Evolutionary conservation across 2,888 invertebrate genomes (phyloP).

Genomic region (Criorhina ranunculi): DNA sequence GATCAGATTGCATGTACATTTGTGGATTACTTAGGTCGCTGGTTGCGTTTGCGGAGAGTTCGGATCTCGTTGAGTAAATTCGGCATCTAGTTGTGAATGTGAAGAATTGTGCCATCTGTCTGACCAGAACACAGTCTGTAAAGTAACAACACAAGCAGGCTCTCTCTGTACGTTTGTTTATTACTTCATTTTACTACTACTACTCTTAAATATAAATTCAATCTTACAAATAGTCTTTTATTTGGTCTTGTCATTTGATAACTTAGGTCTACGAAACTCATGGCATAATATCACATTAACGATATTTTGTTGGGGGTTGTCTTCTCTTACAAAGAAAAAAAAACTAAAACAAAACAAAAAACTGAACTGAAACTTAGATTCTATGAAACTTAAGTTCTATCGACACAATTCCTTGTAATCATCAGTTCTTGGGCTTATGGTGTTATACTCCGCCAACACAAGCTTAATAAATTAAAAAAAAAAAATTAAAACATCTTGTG

Average conservation of each 20-base stretch:
- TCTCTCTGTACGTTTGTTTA: too few species aligned
- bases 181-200: not conserved
- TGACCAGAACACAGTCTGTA: too few species aligned
- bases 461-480: constrained; percentile 21
- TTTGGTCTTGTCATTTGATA: constrained; percentile 51
- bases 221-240: constrained; percentile 32
- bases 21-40: too few species aligned
- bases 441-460: not conserved
- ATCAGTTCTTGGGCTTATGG: constrained; percentile 25
- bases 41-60: too few species aligned
- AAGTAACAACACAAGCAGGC: too few species aligned
- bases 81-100: too few species aligned
- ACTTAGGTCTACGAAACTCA: constrained; percentile 50
- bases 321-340: not conserved
- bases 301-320: constrained; percentile 23
- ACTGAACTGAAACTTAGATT: constrained; percentile 21
- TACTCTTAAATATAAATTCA: constrained; percentile 11
- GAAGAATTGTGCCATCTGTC: too few species aligned
- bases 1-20: too few species aligned
- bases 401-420: constrained; percentile 13
- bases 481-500: constrained; percentile 9
- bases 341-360: not conserved
- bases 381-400: constrained; percentile 45
- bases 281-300: constrained; percentile 71
- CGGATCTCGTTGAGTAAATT: too few species aligned